These are phyloP conservation scores for Phalacrocorax aristotelis DNA, from an alignment of 2,113 vertebrate species.

Conservation along the genomic window DNA sequence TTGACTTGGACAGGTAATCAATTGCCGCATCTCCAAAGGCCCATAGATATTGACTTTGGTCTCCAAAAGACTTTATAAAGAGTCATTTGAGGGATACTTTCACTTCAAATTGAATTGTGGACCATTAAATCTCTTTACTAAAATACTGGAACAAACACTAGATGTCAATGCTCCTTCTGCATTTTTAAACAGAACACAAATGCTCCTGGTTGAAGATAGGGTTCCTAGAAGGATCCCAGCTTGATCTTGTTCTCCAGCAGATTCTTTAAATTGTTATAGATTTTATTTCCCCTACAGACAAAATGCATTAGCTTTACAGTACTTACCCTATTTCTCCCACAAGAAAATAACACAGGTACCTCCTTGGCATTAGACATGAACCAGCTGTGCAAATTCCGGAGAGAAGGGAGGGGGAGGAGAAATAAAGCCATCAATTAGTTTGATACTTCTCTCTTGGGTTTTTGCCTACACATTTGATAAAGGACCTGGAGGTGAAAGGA, in stretches of 20 bases:
- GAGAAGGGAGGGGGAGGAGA: background rate
- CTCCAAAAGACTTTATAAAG: slow-evolving; percentile 77
- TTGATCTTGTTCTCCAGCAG: slow-evolving; percentile 10
- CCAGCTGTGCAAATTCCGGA: background rate
- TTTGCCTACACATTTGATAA: background rate
- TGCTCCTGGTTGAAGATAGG: background rate
- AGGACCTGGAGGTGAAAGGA: background rate
- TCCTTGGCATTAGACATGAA: background rate
- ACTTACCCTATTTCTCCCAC: background rate
- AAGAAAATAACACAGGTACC: background rate
- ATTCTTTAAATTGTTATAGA: slow-evolving; percentile 67
- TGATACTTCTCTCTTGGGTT: background rate
- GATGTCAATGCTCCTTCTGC: slow-evolving; percentile 45
- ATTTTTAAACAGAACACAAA: slow-evolving; percentile 69
- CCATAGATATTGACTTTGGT: slow-evolving; percentile 73
- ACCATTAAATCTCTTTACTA: slow-evolving; percentile 74
- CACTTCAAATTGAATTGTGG: slow-evolving; percentile 77
- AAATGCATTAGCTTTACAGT: slow-evolving; percentile 20
- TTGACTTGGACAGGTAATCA: slow-evolving; percentile 77
- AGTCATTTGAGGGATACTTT: slow-evolving; percentile 71
- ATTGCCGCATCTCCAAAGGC: slow-evolving; percentile 72
- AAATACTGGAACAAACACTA: slow-evolving; percentile 63
- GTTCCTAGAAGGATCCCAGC: background rate
- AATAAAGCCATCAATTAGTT: background rate
- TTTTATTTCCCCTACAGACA: slow-evolving; percentile 53